Evolutionary conservation across 2,888 invertebrate genomes (phyloP).

Genomic region (Nebria brevicollis): DNA sequence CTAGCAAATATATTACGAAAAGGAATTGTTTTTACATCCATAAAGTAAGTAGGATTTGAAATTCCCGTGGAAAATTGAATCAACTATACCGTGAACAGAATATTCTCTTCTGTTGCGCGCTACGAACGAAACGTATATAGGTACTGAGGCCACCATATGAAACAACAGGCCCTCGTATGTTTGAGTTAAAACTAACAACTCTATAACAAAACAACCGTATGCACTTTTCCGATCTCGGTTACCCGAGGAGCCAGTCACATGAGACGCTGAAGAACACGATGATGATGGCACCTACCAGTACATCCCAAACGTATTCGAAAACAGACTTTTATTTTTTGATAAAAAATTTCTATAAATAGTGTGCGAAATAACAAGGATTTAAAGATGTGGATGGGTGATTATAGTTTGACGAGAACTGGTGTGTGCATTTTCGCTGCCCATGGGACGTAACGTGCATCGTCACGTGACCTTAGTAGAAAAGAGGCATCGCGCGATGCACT

Average conservation of each 20-base stretch:
- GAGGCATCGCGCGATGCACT: constrained; percentile 45
- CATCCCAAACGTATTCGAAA: too few relatives aligned
- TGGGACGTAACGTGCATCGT: constrained; percentile 12
- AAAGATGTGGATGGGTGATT: too few relatives aligned
- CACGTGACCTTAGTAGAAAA: constrained; percentile 7
- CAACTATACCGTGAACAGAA: constrained; percentile 9
- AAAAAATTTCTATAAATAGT: background rate
- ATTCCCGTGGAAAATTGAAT: constrained; percentile 28
- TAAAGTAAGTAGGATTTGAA: constrained; percentile 18
- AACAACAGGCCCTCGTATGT: constrained; percentile 5
- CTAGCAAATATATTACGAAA: constrained; percentile 1
- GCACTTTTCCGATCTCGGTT: background rate
- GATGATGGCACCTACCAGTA: background rate
- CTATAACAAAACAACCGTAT: background rate
- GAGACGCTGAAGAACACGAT: background rate
- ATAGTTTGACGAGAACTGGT: background rate
- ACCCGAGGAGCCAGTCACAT: background rate
- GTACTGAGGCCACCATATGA: background rate
- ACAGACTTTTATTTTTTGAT: too few relatives aligned
- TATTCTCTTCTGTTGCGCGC: constrained; percentile 1
- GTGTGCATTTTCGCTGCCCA: constrained; percentile 2
- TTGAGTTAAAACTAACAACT: constrained; percentile 16
- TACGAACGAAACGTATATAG: background rate
- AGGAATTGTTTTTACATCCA: constrained; percentile 26
- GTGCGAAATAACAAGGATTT: background rate